A percentile compares a stretch with the other conserved stretches of the same genome.
phyloP scores from a whole-genome alignment of 1,140 invertebrate species.

The Hestina assimilis region DNA sequence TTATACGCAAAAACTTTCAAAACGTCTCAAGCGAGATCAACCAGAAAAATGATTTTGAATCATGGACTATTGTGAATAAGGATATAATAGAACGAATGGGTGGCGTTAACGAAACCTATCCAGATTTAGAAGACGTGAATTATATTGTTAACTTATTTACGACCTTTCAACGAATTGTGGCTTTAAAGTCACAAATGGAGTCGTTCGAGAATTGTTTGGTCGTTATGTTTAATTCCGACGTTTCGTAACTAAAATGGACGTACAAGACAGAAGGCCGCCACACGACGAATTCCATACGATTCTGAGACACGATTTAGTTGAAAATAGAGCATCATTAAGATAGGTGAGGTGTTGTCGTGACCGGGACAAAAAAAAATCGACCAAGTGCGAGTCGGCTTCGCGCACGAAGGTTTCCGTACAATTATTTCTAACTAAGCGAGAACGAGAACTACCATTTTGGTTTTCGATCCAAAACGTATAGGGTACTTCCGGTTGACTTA shows the following conservation, averaged over 20 bases:
- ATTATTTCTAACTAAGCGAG: too few species aligned
- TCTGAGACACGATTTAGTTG: conserved; percentile 53
- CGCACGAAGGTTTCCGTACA: too few species aligned
- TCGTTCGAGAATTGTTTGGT: conserved; percentile 29
- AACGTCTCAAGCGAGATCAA: conserved; percentile 21
- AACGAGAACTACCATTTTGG: too few species aligned
- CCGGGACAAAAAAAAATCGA: too few species aligned
- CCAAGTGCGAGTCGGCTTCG: too few species aligned
- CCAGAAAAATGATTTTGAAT: conserved; percentile 20
- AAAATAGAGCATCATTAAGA: conserved; percentile 67
- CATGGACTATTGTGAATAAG: conserved; percentile 6
- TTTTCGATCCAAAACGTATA: too few species aligned
- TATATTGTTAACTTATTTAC: conserved; percentile 44
- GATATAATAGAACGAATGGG: conserved; percentile 15
- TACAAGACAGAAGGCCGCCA: conserved; percentile 53
- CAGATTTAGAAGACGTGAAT: conserved; percentile 35
- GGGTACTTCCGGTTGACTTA: too few species aligned
- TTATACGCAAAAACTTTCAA: conserved; percentile 8
- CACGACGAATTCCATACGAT: conserved; percentile 55
- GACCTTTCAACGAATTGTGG: conserved; percentile 15
- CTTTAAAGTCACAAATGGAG: conserved; percentile 18
- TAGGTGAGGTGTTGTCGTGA: conserved; percentile 50
- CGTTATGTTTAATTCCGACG: conserved; percentile 15
- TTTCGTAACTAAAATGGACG: conserved; percentile 29
- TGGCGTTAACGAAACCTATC: conserved; percentile 19